Base-by-base conservation (phyloP, 2,888 invertebrate species). In the Eristalinus sepulchralis region DNA sequence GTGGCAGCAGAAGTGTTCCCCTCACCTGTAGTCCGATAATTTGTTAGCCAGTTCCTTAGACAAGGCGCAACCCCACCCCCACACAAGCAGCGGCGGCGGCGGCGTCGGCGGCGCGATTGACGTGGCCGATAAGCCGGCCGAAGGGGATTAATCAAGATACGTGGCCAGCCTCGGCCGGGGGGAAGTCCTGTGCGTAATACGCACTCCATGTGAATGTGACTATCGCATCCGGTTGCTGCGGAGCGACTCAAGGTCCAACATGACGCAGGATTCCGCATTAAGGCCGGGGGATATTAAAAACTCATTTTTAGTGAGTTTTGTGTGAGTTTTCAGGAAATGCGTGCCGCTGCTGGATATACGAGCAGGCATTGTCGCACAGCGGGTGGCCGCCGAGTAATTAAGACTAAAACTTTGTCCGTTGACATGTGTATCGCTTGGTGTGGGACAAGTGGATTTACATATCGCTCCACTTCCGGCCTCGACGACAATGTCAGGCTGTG, bases 141-240 rank as follows among this genome's bases (percentile, higher is more conserved):
- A 17, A 9, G 66, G 83, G 83, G 73, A 83, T 82, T 86, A 86
- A 83, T 86, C 78, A 86, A 86, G 85, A 77, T 77, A 85, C 64
- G 27, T 27, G 27, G 72, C 67, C 47, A 36, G 39, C 68, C 34
- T 64, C 68, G 67, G 47, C 22, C 39, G 33, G 59, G 27, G n/a
- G 9, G 1, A 20, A 71, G 70, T 70, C 59, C 70, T 59, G 70
- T 70, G 70, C 85, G 82, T 83, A 86, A 83, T 86, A 86, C 86
- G 77, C 70, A 86, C 70, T 86, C 66, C 83, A 86, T 86, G 83
- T 86, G 86, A 86, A 86, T 86, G 86, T 86, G 83, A 75, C 73
- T 78, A 78, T 73, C 72, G 62, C 67, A 78, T 86, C 86, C 86
- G 82, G 78, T 75, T 66, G 3, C 78, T 70, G 83, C 60, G 78